Evolutionary conservation across 92 coral and sea anemone species (phyloP), one percentile per base, ranked within the genome.

Genomic region (Hydrozoanthus gracilis): DNA sequence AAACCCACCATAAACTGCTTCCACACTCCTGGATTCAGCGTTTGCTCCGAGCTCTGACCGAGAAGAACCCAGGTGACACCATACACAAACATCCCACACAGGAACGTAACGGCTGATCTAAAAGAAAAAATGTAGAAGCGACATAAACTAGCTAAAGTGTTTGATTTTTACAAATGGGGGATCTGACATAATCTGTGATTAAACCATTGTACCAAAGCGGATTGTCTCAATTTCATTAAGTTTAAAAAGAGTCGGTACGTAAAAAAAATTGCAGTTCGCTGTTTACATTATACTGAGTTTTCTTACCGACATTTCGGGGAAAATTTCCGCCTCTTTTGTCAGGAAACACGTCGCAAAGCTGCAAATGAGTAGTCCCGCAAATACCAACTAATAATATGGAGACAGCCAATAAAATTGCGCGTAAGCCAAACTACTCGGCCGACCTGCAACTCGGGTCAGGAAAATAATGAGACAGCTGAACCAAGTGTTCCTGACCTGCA

Each of bases 51-150:
- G 67, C 95, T 94, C 86, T 88, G 93, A 27, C 95, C 92, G 8
- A 94, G 78, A 47, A 94, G 86, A 71, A 94, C 84, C 98, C 98
- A 94, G 3, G 95, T 94, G 35, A 92, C 95, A 11, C 89, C 95
- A 76, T 89, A 94, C 54, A 92, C 95, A 51, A 90, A 94, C 20
- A 94, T 94, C 51, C 98, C 98, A 69, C 98, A 94, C 9, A 92
- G 88, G 77, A 94, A 94, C 4, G 95, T 89, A 58, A 94, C 69
- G 12, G 98, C 98, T 12, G 98, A 94, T 73, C 98, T 94, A 62
- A 51, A 74, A 78, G 71, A 1, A 69, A 11, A 3, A 78, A 44
- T 27, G 39, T 27, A 27, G 39, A 27, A 27, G 39, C 39, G 39
- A 27, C 39, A 27, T 27, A 27, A 18, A 85, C 87, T 10, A 93